Base-by-base conservation (phyloP, 2,888 invertebrate genomes). In the Sesamia inferens region DNA sequence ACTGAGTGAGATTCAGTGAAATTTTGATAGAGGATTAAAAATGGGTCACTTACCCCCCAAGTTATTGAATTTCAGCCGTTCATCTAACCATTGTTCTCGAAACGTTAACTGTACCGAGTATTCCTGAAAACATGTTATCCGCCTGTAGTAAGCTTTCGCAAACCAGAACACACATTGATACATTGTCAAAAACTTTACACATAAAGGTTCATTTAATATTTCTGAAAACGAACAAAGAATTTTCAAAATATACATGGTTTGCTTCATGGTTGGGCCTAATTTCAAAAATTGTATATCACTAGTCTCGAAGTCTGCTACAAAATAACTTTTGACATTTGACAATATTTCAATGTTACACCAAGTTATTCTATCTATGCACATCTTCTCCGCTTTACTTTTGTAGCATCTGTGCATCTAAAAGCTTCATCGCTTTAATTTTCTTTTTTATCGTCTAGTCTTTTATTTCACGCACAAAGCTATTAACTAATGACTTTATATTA, bases 31-130 rank as follows among this genome's bases (percentile, higher is more conserved):
- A 42, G 6, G 11, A 7, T 63, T 42, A 16, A 24, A 42, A 39
- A 57, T n/a, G 54, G 13, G 5, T 5, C 0, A 93, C 97, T 96
- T 91, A 98, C 98, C 98, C 95, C 97, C 97, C 89, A 98, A 97
- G 95, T 99, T 98, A 94, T 98, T 98, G 94, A 98, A 99, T 93
- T 98, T 98, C 83, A 99, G 97, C 89, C 99, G 97, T 94, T 99
- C 99, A 94, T 99, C 99, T 92, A 98, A 96, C 99, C 99, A 99
- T 96, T 99, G 99, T 94, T 99, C 99, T 94, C 99, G 97, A 97
- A 99, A 99, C 87, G 99, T 99, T 92, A 99, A 97, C 96, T 99
- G 99, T 90, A 99, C 99, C 92, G 99, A 99, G 97, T 99, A 99
- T 97, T 99, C 99, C 99, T 99, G 97, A 89, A 97, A 97, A 93